These are phyloP conservation scores for Rhegmatorhina hoffmannsi DNA, from an alignment of 2,113 vertebrate species.

Conservation along the genomic window DNA sequence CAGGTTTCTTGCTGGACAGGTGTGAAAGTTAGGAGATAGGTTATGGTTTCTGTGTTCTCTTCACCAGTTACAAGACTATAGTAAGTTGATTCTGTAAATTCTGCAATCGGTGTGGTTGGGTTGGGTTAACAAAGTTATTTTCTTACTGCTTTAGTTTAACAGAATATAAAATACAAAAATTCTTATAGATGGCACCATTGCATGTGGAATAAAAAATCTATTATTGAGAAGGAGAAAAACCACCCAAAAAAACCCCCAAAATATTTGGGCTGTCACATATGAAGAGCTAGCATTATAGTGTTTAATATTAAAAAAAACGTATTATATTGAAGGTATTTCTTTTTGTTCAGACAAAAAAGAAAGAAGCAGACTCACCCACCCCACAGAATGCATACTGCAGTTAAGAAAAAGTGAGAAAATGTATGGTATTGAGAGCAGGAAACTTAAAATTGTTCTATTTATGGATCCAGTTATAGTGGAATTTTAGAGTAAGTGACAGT, in stretches of 20 bases:
- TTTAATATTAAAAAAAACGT: background rate
- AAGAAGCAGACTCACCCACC: rapidly evolving
- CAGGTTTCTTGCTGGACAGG: background rate
- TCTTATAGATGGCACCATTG: background rate
- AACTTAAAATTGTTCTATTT: background rate
- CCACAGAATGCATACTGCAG: background rate
- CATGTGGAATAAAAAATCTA: background rate
- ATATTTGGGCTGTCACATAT: background rate
- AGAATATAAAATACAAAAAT: rapidly evolving
- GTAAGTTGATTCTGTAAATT: background rate
- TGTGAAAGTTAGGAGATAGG: background rate
- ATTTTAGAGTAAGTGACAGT: background rate
- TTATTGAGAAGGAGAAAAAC: background rate
- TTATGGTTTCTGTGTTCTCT: background rate
- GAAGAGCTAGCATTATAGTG: background rate
- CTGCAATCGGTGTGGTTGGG: background rate
- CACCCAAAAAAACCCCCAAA: background rate
- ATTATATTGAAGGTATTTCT: background rate
- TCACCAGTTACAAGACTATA: background rate
- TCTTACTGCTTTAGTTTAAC: background rate
- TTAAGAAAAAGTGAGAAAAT: background rate
- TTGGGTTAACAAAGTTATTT: background rate
- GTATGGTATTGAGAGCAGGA: background rate
- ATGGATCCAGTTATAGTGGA: background rate
- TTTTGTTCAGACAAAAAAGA: background rate